A percentile compares a stretch with the other conserved stretches of the same genome.
These are phyloP conservation scores for Uloborus diversus DNA, from an alignment of 1,140 invertebrate genomes.

Conservation along the genomic window DNA sequence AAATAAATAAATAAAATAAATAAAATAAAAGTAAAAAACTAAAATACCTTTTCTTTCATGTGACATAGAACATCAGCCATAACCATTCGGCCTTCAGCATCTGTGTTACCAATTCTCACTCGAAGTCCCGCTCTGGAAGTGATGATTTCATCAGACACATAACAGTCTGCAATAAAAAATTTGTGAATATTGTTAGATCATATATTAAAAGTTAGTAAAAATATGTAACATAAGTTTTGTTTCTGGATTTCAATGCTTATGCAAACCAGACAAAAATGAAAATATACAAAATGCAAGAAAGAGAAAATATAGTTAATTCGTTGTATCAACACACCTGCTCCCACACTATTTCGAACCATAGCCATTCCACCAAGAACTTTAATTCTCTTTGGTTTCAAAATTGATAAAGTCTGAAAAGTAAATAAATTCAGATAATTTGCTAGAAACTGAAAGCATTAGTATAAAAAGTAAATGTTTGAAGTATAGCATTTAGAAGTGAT, in stretches of 20 bases:
- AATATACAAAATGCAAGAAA: background rate
- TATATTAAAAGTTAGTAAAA: background rate
- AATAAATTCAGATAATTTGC: conserved; percentile 38
- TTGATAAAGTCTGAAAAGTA: conserved; percentile 69
- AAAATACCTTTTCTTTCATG: conserved; percentile 72
- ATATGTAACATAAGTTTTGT: background rate
- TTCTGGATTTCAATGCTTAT: background rate
- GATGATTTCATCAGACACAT: conserved; percentile 91
- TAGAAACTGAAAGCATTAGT: too few species aligned
- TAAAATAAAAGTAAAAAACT: too few species aligned
- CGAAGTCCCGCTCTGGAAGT: conserved; percentile 84
- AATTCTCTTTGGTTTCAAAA: conserved; percentile 80
- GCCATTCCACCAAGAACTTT: conserved; percentile 87
- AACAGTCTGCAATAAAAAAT: conserved; percentile 75
- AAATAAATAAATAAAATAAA: too few species aligned
- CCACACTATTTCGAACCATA: conserved; percentile 91
- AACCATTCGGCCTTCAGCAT: conserved; percentile 93
- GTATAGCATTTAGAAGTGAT: too few species aligned
- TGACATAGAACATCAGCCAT: conserved; percentile 91
- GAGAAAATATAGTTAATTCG: background rate
- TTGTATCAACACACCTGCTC: conserved; percentile 67
- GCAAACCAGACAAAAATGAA: background rate
- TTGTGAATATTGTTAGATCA: background rate
- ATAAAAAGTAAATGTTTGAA: too few species aligned
- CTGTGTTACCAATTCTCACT: conserved; percentile 86